Evolutionary conservation across 2,797 vertebrate species (phyloP).

Genomic region (Huso huso): DNA sequence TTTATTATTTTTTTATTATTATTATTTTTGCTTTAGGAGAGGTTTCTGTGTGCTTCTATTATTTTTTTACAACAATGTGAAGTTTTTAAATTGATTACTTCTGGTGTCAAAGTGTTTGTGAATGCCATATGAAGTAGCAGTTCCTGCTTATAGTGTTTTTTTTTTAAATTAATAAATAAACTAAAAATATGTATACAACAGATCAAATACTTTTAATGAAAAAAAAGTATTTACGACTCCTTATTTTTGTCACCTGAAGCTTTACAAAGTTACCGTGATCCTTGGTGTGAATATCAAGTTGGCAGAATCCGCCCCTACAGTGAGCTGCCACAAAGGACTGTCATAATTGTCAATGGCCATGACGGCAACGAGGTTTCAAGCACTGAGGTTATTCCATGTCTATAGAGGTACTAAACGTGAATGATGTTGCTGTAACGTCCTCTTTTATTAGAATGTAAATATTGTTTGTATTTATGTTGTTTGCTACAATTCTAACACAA

Average conservation of each 20-base stretch:
- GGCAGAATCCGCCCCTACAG: slow-evolving; percentile 56
- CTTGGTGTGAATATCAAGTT: slow-evolving; percentile 55
- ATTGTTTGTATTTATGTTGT: slow-evolving; percentile 99
- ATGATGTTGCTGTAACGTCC: slow-evolving; percentile 87
- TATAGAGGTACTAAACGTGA: slow-evolving; percentile 86
- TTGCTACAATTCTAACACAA: slow-evolving; percentile 99
- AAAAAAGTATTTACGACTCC: slow-evolving; percentile 49
- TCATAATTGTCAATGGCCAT: slow-evolving; percentile 46
- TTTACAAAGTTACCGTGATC: slow-evolving; percentile 56
- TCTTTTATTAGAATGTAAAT: slow-evolving; percentile 98
- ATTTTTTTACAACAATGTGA: slow-evolving; percentile 75
- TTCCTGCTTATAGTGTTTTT: slow-evolving; percentile 69
- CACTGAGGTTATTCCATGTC: slow-evolving; percentile 93
- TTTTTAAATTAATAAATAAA: slow-evolving; percentile 38
- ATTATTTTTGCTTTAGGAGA: slow-evolving; percentile 56
- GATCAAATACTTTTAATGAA: slow-evolving; percentile 41
- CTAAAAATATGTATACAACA: slow-evolving; percentile 29
- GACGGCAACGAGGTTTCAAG: slow-evolving; percentile 66
- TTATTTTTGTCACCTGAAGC: slow-evolving; percentile 48
- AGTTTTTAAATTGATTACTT: slow-evolving; percentile 71
- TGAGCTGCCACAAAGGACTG: slow-evolving; percentile 55
- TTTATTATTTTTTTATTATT: slow-evolving; percentile 30
- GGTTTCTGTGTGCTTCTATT: slow-evolving; percentile 76
- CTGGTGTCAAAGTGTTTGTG: slow-evolving; percentile 97
- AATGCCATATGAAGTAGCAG: slow-evolving; percentile 88